Evolutionary conservation across 2,888 invertebrate genomes (phyloP).

Genomic region (Cryptus armator): DNA sequence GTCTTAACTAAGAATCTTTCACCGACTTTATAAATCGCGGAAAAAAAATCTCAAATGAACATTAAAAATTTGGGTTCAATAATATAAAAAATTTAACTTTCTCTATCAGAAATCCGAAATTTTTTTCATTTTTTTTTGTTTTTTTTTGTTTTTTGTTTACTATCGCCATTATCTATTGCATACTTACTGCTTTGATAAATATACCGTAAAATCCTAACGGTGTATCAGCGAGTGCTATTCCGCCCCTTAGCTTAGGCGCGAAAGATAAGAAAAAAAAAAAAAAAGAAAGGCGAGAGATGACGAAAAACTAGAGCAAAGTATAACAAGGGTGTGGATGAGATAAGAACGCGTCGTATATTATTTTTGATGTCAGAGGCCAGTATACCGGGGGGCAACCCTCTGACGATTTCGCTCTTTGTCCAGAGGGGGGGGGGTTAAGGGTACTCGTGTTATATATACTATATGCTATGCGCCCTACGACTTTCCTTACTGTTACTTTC

Average conservation of each 20-base stretch:
- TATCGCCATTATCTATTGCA: not conserved
- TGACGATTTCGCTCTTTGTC: conserved; percentile 26
- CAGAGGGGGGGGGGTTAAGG: conserved; percentile 12
- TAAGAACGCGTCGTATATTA: conserved; percentile 5
- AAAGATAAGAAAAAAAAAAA: conserved; percentile 5
- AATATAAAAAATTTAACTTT: too few species aligned
- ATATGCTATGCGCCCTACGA: not conserved
- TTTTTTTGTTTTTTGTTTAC: not conserved
- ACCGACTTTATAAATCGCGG: not conserved
- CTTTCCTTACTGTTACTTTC: not conserved
- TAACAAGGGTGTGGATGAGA: conserved; percentile 12
- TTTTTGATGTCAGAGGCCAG: conserved; percentile 9
- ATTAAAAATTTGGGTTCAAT: too few species aligned
- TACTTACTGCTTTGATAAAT: not conserved
- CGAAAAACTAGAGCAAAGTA: conserved; percentile 11
- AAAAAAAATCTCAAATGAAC: too few species aligned
- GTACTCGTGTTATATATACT: conserved; percentile 23
- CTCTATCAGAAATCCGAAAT: too few species aligned
- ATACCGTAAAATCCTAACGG: not conserved
- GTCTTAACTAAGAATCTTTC: not conserved
- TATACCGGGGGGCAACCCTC: conserved; percentile 1
- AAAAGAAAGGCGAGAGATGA: not conserved
- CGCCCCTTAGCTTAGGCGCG: not conserved
- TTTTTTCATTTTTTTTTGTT: not conserved
- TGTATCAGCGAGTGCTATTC: not conserved